A percentile compares a stretch with the other conserved stretches of the same genome.
Evolutionary conservation across 2,888 invertebrate species (phyloP).

Genomic region (Noctua fimbriata): DNA sequence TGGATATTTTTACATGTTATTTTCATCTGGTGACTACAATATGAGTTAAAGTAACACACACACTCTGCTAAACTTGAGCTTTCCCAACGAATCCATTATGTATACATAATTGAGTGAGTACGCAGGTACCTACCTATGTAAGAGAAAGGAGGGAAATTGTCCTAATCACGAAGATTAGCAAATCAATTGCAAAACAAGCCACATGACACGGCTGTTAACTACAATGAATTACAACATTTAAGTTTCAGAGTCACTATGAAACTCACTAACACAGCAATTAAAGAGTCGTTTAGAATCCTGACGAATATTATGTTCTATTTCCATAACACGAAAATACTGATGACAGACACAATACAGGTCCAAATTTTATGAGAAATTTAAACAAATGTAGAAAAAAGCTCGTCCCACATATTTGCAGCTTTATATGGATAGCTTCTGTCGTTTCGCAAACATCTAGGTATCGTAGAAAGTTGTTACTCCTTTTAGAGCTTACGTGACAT

Average conservation of each 20-base stretch:
- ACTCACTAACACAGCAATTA: conserved; percentile 34
- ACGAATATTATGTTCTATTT: conserved; percentile 19
- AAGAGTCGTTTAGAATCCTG: conserved; percentile 44
- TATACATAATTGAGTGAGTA: background rate
- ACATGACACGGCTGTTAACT: background rate
- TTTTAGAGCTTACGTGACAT: conserved; percentile 62
- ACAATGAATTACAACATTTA: background rate
- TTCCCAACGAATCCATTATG: background rate
- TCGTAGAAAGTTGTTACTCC: conserved; percentile 67
- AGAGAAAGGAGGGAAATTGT: conserved; percentile 17
- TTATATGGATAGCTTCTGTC: conserved; percentile 31
- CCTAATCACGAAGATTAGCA: conserved; percentile 18
- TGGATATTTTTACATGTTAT: background rate
- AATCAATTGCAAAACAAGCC: conserved; percentile 10
- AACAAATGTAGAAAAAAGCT: conserved; percentile 7
- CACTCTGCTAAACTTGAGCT: background rate
- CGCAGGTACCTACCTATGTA: background rate
- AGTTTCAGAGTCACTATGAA: conserved; percentile 6
- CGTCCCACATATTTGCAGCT: conserved; percentile 32
- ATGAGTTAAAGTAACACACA: background rate
- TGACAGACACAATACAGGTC: conserved; percentile 8
- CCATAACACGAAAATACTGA: conserved; percentile 31
- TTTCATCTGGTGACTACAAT: background rate
- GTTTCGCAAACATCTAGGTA: conserved; percentile 64
- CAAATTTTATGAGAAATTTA: conserved; percentile 12